Evolutionary conservation across 1,140 invertebrate genomes (phyloP).

Genomic region (Spodoptera frugiperda): DNA sequence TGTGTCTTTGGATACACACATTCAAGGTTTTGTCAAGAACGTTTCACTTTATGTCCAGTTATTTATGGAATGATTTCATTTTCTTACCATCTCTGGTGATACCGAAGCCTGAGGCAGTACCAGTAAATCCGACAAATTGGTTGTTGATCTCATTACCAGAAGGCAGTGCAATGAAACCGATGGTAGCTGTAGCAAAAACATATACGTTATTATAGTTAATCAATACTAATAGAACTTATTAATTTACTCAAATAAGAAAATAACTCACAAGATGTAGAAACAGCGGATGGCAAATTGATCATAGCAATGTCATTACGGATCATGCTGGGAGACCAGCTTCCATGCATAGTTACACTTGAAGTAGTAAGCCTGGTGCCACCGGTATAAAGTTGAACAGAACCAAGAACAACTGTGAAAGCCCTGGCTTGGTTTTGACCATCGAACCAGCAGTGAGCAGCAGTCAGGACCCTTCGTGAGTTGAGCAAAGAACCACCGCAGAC

Average conservation of each 20-base stretch:
- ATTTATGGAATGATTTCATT: background rate
- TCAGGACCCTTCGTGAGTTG: slow-evolving; percentile 47
- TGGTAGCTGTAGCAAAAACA: slow-evolving; percentile 48
- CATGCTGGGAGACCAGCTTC: slow-evolving; percentile 33
- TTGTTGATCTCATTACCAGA: slow-evolving; percentile 51
- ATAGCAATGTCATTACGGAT: slow-evolving; percentile 71
- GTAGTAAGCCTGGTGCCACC: slow-evolving; percentile 46
- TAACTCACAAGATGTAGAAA: slow-evolving; percentile 65
- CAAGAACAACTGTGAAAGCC: slow-evolving; percentile 42
- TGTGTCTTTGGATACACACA: background rate
- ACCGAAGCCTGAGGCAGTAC: slow-evolving; percentile 62
- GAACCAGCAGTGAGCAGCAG: slow-evolving; percentile 44
- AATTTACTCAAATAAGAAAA: background rate
- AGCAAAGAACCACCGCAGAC: slow-evolving; percentile 42
- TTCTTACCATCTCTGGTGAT: slow-evolving; percentile 59
- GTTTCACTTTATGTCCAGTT: too few species aligned
- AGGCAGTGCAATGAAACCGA: slow-evolving; percentile 58
- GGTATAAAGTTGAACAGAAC: slow-evolving; percentile 31
- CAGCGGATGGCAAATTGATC: slow-evolving; percentile 61
- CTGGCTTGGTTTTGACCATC: slow-evolving; percentile 49
- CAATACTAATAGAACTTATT: background rate
- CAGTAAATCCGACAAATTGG: slow-evolving; percentile 52
- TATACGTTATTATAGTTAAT: background rate
- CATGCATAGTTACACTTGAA: slow-evolving; percentile 43
- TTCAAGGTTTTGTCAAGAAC: too few species aligned